phyloP scores from a whole-genome alignment of 2,888 invertebrate genomes.

The Xiphydria camelus region DNA sequence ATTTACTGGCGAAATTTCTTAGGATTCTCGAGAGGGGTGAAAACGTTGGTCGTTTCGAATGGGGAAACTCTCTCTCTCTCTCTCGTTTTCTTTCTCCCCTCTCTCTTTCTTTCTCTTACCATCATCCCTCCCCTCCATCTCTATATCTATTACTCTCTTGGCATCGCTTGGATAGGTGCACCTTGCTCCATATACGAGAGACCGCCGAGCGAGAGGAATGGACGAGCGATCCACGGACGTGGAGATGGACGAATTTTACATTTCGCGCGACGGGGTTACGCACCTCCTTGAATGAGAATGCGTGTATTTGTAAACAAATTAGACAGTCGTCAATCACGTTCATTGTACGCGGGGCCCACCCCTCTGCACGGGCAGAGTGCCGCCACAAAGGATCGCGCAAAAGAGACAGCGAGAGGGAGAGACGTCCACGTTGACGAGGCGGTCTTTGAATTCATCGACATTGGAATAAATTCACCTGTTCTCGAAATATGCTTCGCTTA shows the following conservation, averaged over 20 bases:
- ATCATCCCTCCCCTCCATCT: slow-evolving; percentile 10
- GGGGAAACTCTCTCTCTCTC: slow-evolving; percentile 13
- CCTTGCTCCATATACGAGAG: neutral
- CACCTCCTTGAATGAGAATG: slow-evolving; percentile 4
- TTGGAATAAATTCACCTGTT: slow-evolving; percentile 55
- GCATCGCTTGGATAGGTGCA: neutral
- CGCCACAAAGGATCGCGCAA: slow-evolving; percentile 26
- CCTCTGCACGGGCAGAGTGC: slow-evolving; percentile 1
- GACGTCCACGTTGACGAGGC: slow-evolving; percentile 38
- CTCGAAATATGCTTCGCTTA: too few species aligned
- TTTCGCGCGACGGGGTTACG: slow-evolving; percentile 25
- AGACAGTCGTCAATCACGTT: slow-evolving; percentile 51
- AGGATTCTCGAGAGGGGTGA: slow-evolving; percentile 36
- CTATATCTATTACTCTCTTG: neutral
- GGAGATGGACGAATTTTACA: slow-evolving; percentile 34
- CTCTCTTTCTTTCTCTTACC: slow-evolving; percentile 7
- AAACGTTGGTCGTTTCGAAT: too few species aligned
- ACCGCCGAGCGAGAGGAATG: neutral
- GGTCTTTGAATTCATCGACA: slow-evolving; percentile 42
- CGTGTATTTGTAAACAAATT: slow-evolving; percentile 51
- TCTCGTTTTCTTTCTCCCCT: slow-evolving; percentile 9
- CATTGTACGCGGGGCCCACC: slow-evolving; percentile 33
- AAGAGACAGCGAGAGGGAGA: too few species aligned
- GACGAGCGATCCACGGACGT: slow-evolving; percentile 9
- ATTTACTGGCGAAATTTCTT: slow-evolving; percentile 49